These are phyloP conservation scores for Paradoxurus hermaphroditus DNA, from an alignment of 2,113 vertebrate species.

Conservation along the genomic window DNA sequence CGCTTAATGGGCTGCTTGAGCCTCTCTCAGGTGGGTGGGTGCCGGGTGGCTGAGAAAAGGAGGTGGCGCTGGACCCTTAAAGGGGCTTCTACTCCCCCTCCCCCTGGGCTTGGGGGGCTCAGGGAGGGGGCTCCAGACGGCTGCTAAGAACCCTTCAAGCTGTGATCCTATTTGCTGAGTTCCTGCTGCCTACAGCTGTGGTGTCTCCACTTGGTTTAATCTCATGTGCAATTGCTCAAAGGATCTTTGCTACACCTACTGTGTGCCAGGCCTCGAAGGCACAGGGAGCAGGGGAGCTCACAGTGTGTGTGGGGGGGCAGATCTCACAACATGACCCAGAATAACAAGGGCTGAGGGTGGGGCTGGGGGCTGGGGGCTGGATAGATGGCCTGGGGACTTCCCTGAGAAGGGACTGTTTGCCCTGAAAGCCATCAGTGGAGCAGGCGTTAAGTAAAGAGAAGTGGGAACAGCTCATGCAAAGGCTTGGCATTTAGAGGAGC, in stretches of 20 bases:
- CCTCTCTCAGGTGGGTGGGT: neutral
- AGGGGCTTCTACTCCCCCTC: neutral
- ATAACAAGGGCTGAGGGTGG: too few species aligned
- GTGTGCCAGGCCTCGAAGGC: neutral
- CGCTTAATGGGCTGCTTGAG: constrained; percentile 69
- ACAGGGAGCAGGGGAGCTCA: too few species aligned
- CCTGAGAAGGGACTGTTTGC: neutral
- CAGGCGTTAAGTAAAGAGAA: neutral
- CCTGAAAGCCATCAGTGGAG: neutral
- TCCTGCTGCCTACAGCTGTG: neutral
- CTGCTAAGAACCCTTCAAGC: neutral
- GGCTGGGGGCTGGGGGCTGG: too few species aligned
- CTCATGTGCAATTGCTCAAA: fast-evolving
- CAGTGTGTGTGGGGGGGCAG: too few species aligned
- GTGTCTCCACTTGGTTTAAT: neutral
- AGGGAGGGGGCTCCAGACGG: neutral
- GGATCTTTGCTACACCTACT: neutral
- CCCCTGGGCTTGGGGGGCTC: neutral
- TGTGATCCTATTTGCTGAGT: neutral
- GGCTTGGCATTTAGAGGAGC: neutral
- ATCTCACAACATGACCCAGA: neutral
- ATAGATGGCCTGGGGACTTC: neutral
- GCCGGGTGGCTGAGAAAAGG: neutral
- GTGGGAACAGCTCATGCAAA: neutral
- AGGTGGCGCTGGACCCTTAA: neutral